These are phyloP conservation scores for Drosophila neonasuta DNA, from an alignment of 2,888 invertebrate species.

Conservation along the genomic window DNA sequence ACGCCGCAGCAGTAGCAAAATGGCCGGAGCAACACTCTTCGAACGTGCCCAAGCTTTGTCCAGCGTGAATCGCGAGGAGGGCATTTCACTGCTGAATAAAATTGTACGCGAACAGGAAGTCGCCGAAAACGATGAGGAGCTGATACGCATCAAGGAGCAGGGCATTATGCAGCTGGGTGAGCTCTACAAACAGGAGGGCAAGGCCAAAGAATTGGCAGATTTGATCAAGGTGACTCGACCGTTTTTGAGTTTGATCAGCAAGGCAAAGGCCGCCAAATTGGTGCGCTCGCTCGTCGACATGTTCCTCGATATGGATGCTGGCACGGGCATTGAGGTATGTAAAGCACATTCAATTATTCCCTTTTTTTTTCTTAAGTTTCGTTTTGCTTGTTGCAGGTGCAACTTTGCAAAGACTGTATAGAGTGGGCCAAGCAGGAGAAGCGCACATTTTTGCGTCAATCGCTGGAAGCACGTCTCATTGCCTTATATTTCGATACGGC, in stretches of 20 bases:
- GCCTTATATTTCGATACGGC: constrained; percentile 96
- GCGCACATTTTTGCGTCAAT: constrained; percentile 97
- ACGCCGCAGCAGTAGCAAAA: constrained; percentile 81
- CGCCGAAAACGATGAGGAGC: constrained; percentile 93
- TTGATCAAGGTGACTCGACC: constrained; percentile 97
- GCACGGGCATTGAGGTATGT: constrained; percentile 92
- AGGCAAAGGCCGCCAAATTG: constrained; percentile 99
- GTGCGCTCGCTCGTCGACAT: constrained; percentile 98
- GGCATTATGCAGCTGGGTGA: constrained; percentile 96
- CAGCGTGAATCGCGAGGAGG: constrained; percentile 89
- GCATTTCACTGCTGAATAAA: constrained; percentile 88
- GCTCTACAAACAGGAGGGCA: constrained; percentile 95
- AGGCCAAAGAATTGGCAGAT: constrained; percentile 95
- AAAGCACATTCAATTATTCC: not conserved
- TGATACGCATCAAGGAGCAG: constrained; percentile 95
- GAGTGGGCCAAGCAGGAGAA: constrained; percentile 99
- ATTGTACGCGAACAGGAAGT: constrained; percentile 90
- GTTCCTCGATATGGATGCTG: constrained; percentile 98
- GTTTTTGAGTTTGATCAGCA: constrained; percentile 96
- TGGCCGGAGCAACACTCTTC: constrained; percentile 96
- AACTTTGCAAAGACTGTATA: constrained; percentile 98
- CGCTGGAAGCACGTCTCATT: constrained; percentile 96
- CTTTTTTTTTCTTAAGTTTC: not conserved
- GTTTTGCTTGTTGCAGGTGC: constrained; percentile 82
- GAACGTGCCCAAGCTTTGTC: constrained; percentile 91